Conservation (phyloP, 2,888 invertebrate genomes). For the Drosophila acutilabella region DNA sequence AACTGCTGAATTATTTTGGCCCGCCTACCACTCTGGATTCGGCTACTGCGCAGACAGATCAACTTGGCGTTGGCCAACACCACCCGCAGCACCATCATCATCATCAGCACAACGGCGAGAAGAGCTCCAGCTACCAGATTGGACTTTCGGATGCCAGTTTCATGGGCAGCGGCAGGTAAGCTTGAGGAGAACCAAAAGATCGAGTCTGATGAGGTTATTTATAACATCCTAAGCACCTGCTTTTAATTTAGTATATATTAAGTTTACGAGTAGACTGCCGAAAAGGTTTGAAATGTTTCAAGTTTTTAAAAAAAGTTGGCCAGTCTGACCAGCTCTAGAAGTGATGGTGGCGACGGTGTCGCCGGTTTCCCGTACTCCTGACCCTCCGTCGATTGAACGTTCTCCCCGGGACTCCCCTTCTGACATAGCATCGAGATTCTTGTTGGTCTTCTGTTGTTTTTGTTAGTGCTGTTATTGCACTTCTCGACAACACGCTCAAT, state of each 20-base stretch:
- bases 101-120: conserved; percentile 72
- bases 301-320: conserved; percentile 53
- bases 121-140: conserved; percentile 80
- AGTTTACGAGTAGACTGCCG: conserved; percentile 3
- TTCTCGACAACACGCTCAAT: conserved; percentile 58
- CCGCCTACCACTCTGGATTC: conserved; percentile 38
- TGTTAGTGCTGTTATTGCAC: conserved; percentile 40
- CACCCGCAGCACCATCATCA: conserved; percentile 31
- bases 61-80: conserved; percentile 17
- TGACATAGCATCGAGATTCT: conserved; percentile 3
- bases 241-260: conserved; percentile 24
- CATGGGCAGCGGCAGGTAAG: conserved; percentile 80
- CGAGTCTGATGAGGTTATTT: background rate
- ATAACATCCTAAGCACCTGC: conserved; percentile 17
- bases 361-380: conserved; percentile 22
- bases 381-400: background rate
- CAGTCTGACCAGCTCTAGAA: conserved; percentile 53
- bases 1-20: conserved; percentile 49
- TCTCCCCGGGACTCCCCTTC: conserved; percentile 1
- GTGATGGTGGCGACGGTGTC: conserved; percentile 44
- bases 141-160: conserved; percentile 77
- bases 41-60: conserved; percentile 22
- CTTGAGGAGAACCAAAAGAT: background rate
- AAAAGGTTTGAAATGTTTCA: conserved; percentile 17
- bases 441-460: conserved; percentile 11